These are phyloP conservation scores for Stenodera caucasica DNA, from an alignment of 2,888 invertebrate species.

Conservation along the genomic window DNA sequence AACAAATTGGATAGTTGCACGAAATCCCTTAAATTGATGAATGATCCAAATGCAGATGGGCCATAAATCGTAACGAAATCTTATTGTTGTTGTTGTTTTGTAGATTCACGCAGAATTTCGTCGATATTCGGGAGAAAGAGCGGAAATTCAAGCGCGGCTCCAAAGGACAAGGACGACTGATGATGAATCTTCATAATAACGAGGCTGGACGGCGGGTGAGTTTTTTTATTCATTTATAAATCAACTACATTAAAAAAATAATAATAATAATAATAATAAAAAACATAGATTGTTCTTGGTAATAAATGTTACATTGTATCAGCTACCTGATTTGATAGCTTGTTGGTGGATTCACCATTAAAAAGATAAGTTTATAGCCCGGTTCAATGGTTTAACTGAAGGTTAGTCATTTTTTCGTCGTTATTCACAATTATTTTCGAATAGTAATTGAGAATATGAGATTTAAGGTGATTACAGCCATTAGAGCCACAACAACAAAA, in stretches of 20 bases:
- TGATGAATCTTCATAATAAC: slow-evolving; percentile 98
- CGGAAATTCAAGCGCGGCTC: slow-evolving; percentile 80
- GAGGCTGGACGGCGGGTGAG: slow-evolving; percentile 95
- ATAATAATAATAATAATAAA: no score
- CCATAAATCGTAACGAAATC: slow-evolving; percentile 18
- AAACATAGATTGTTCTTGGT: neutral
- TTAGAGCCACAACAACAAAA: neutral
- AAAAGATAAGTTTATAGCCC: slow-evolving; percentile 2
- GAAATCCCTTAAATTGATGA: slow-evolving; percentile 39
- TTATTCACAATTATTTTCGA: neutral
- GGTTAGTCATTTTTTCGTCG: neutral
- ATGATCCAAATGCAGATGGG: slow-evolving; percentile 17
- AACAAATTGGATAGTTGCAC: slow-evolving; percentile 40
- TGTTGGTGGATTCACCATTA: slow-evolving; percentile 1
- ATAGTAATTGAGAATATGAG: neutral
- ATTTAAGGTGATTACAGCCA: slow-evolving; percentile 5
- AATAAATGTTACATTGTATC: slow-evolving; percentile 1
- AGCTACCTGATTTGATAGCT: slow-evolving; percentile 6
- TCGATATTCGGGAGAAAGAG: slow-evolving; percentile 91
- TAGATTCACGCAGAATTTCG: slow-evolving; percentile 92
- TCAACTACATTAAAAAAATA: no score
- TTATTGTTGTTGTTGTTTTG: slow-evolving; percentile 29
- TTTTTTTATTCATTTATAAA: slow-evolving; percentile 49
- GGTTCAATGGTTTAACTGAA: slow-evolving; percentile 1
- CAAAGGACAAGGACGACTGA: slow-evolving; percentile 78